Evolutionary conservation across 2,797 vertebrate species (phyloP), one percentile per base, ranked within the genome.

Genomic region (Carcharodon carcharias): DNA sequence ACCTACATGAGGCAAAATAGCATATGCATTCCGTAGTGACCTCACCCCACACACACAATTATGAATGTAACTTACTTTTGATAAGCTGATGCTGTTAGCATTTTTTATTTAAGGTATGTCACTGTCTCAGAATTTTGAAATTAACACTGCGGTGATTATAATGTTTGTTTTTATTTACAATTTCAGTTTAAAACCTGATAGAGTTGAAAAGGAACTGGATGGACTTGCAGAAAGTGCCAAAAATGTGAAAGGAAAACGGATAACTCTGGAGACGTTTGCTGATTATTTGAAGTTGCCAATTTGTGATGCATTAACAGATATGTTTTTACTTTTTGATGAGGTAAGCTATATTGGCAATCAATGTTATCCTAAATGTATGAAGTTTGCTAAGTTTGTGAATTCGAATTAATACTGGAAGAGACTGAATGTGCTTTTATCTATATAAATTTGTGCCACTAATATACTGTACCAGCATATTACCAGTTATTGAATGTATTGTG

Each of bases 311-410:
- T 98, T 99, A 97, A 97, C 97, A 96, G 98, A 98, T 97, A 98
- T 99, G 98, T 99, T 99, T 96, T 97, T 98, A 0, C 98, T 99
- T 96, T 99, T 99, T 96, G 98, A 99, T 2, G 99, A 99, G 98
- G 99, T 99, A 97, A 97, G 31, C 16, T 95, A 50, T 50, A 54
- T 28, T 73, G 50, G 28, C 14, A 31, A 54, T 16, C n/a, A 95
- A 69, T 65, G 31, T 93, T 3, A n/a, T 65, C 35, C 11, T 94
- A 67, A 94, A 26, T 67, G 40, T 45, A 12, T 67, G 21, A 45
- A 40, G 14, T 67, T 40, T 67, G 40, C n/a, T 65, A 40, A 26
- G 4, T 94, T 93, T 95, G 31, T 54, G 6, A 73, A 35, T 63
- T 65, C 2, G 8, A 56, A 35, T 95, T 77, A 54, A 88, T 40